Base-by-base conservation (phyloP, 2,113 vertebrate genomes). In the Lasiurus cinereus region DNA sequence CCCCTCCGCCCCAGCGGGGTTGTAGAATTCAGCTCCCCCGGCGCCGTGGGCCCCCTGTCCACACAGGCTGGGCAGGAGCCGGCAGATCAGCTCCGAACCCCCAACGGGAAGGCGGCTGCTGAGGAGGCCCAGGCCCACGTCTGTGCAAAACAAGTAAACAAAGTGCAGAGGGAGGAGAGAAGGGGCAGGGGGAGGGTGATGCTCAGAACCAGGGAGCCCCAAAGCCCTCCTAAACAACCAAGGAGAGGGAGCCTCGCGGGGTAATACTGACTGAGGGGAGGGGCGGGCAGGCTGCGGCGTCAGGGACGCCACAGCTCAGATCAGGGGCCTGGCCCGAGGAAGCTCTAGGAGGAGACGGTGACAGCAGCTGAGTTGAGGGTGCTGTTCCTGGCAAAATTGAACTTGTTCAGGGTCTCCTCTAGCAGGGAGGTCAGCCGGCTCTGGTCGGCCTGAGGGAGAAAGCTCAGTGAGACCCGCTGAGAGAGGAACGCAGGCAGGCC, bases 321-420 rank as follows among this genome's bases (percentile, higher is more conserved):
- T 33, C 0, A 70, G 84, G 96, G 93, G 97, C 96, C 88, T 87
- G 92, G 95, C 76, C 83, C 62, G 0, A 70, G 84, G 29, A 67
- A 96, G 90, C 70, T 98, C 99, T 99, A 99, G 12, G 99, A 99
- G 9, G 99, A 99, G 21, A 99, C 99, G 0, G 99, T 99, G 97
- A 99, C 99, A 0, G 99, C 99, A 31, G 99, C 99, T 48, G 97
- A 85, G 86, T 94, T 97, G 93, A 99, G 98, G 77, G 99, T 99
- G 29, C 98, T 99, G 0, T 99, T 99, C 92, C 99, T 98, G 97
- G 98, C 99, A 97, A 99, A 99, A 93, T 98, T 98, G 98, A 99
- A 99, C 98, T 99, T 99, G 91, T 98, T 99, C 98, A 99, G 99
- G 29, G 99, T 99, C 98, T 99, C 99, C 98, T 99, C 99, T 73